Conservation (phyloP, 1,140 invertebrate species). For the Pentalonia nigronervosa region DNA sequence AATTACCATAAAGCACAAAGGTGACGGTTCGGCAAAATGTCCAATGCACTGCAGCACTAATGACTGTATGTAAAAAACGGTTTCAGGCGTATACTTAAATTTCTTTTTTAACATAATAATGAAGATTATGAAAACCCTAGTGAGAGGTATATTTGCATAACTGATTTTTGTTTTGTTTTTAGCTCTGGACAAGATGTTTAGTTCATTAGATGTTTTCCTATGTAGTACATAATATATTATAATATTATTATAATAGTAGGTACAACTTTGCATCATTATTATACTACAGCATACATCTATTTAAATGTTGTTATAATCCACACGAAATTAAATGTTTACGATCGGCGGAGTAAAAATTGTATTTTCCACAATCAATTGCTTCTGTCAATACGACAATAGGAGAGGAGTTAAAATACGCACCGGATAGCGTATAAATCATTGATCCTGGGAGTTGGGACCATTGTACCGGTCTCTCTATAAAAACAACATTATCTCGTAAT, state of each 20-base stretch:
- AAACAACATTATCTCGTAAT: conserved; percentile 45
- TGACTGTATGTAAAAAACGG: conserved; percentile 19
- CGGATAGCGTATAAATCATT: conserved; percentile 41
- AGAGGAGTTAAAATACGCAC: conserved; percentile 26
- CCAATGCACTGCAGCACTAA: conserved; percentile 15
- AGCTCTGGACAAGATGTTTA: conserved; percentile 7
- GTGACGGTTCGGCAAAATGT: conserved; percentile 41
- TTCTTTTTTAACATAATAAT: conserved; percentile 33
- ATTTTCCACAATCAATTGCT: background rate
- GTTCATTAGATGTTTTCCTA: conserved; percentile 37
- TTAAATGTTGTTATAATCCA: background rate
- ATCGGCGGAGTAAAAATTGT: background rate
- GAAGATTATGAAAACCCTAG: conserved; percentile 6
- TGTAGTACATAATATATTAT: background rate
- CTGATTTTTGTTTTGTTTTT: conserved; percentile 55
- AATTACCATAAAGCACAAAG: conserved; percentile 50
- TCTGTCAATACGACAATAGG: background rate
- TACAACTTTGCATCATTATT: background rate
- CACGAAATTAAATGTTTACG: background rate
- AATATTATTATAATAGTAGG: background rate
- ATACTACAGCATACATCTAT: background rate
- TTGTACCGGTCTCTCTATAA: conserved; percentile 51
- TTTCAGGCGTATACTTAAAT: conserved; percentile 1
- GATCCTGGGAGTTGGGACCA: conserved; percentile 25
- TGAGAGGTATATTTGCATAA: conserved; percentile 36